Evolutionary conservation across 1,140 invertebrate genomes (phyloP).

Genomic region (Rhopalosiphum padi): DNA sequence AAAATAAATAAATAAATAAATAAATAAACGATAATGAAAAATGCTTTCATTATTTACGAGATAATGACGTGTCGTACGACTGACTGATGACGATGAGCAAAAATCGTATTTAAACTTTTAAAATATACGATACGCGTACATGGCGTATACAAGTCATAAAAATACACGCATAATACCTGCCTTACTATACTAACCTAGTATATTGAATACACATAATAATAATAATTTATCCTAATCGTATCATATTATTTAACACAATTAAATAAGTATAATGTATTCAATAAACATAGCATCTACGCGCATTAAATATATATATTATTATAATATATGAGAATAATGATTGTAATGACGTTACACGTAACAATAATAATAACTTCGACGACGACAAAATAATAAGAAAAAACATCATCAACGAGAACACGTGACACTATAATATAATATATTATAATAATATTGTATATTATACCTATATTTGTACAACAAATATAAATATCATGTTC

Average conservation of each 20-base stretch:
- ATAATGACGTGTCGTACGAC: background rate
- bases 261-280: background rate
- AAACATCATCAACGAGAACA: background rate
- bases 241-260: conserved; percentile 11
- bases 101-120: conserved; percentile 26
- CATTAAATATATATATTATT: conserved; percentile 3
- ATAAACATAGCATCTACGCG: conserved; percentile 18
- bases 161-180: background rate
- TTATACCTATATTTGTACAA: conserved; percentile 1
- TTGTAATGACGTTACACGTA: conserved; percentile 11
- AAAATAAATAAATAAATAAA: background rate
- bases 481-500: background rate
- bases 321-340: conserved; percentile 8
- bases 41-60: conserved; percentile 18
- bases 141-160: background rate
- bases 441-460: conserved; percentile 20
- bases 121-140: background rate
- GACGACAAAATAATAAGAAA: background rate
- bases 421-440: conserved; percentile 1
- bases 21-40: conserved; percentile 1
- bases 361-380: background rate
- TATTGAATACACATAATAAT: conserved; percentile 18
- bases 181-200: background rate
- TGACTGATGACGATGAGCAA: conserved; percentile 40
- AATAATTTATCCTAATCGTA: background rate